phyloP scores from a whole-genome alignment of 2,888 invertebrate genomes.

The Druceiella hillmani region DNA sequence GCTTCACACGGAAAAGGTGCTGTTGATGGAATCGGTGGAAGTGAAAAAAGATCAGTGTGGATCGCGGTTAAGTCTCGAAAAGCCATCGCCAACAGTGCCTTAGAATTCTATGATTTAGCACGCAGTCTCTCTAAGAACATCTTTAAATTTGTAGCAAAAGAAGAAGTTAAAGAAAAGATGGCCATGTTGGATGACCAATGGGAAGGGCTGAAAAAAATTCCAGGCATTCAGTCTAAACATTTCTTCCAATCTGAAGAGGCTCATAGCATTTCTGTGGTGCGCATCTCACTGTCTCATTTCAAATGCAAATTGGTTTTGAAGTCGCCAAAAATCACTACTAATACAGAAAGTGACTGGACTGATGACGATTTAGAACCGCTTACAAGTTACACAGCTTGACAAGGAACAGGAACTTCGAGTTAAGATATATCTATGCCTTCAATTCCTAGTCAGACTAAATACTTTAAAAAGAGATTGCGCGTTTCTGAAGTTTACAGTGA shows the following conservation, averaged over 20 bases:
- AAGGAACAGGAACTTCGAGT: too few relatives aligned
- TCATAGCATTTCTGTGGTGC: slow-evolving; percentile 2
- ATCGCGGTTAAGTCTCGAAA: slow-evolving; percentile 21
- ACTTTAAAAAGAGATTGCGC: slow-evolving; percentile 12
- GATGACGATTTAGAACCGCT: slow-evolving; percentile 15
- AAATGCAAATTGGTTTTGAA: slow-evolving; percentile 2
- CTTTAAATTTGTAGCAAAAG: slow-evolving; percentile 15
- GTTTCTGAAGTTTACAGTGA: slow-evolving; percentile 13
- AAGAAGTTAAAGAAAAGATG: slow-evolving; percentile 19
- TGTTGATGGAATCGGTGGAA: slow-evolving; percentile 23
- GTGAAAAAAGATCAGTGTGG: slow-evolving; percentile 22
- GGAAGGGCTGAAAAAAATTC: slow-evolving; percentile 19
- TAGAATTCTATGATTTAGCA: slow-evolving; percentile 19
- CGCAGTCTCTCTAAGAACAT: slow-evolving; percentile 19
- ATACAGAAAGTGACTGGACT: slow-evolving; percentile 13
- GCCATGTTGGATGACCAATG: slow-evolving; percentile 18
- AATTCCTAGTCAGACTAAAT: slow-evolving; percentile 7
- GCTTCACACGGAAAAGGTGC: slow-evolving; percentile 23
- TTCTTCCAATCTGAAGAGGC: slow-evolving; percentile 13
- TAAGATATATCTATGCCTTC: too few relatives aligned
- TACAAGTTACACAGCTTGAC: slow-evolving; percentile 13
- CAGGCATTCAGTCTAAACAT: slow-evolving; percentile 18
- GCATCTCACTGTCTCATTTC: neutral
- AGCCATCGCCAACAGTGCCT: slow-evolving; percentile 16
- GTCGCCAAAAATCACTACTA: slow-evolving; percentile 6